Base-by-base conservation (phyloP, 2,888 invertebrate species). In the Volucella zonaria region DNA sequence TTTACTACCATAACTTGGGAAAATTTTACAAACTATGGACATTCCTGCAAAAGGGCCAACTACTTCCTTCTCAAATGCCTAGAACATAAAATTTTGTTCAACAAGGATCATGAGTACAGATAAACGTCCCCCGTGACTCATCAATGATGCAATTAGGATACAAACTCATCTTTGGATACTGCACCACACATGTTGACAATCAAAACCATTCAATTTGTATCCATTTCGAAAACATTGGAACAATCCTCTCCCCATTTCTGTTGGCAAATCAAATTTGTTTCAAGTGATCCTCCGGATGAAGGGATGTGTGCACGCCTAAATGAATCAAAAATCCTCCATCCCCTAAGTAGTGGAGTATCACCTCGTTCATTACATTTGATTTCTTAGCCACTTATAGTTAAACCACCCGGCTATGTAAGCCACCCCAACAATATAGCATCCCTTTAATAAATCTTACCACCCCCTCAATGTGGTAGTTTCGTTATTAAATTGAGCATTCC, bases 401-500 rank as follows among this genome's bases (percentile, higher is more conserved):
- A 31, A 31, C 31, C 31, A 31, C 31, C 31, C 31, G 31, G 31
- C 31, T 31, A n/a, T 1, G 31, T 6, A 31, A 31, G 3, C 31
- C 2, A 31, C 6, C 31, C 31, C 4, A 6, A 31, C 4, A 31
- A 6, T 31, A 6, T 6, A 31, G 31, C 1, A 31, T 31, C 31
- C 31, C 6, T 31, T 31, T 6, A 40, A 10, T 10, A 58, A 8
- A 4, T 40, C 40, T n/a, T 18, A 8, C 12, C 49, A 64, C 14
- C 31, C 47, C 61, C 14, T 31, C 31, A 14, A 31, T 47, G 14
- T 64, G 64, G 49, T n/a, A n/a, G n/a, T 51, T 15, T 51, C 51
- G 47, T 62, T 14, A 62, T 31, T 23, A 47, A 62, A 62, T 62
- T 47, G 47, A 51, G 51, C 49, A 51, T 15, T 14, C 58, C 38